These are phyloP conservation scores for Petrocephalus schoutedeni DNA, from an alignment of 2,797 vertebrate species.

Conservation along the genomic window DNA sequence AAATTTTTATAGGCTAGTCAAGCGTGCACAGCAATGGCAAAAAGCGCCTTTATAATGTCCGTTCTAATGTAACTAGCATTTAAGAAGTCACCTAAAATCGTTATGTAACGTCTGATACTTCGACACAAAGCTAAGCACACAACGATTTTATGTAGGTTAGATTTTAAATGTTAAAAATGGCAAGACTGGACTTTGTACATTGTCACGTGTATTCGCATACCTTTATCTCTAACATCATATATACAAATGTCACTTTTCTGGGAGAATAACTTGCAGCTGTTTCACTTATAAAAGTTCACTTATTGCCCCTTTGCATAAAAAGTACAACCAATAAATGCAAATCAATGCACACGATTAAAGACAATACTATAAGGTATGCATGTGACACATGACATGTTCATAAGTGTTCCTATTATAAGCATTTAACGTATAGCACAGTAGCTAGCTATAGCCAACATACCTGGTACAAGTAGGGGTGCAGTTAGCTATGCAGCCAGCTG, in stretches of 20 bases:
- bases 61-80: neutral
- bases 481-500: constrained; percentile 52
- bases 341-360: neutral
- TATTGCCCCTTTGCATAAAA: neutral
- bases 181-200: neutral
- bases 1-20: constrained; percentile 34
- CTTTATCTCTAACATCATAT: neutral
- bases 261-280: neutral
- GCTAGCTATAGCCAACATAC: constrained; percentile 55
- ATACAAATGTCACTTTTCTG: neutral
- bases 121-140: neutral
- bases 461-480: constrained; percentile 57
- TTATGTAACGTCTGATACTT: constrained; percentile 22
- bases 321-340: neutral
- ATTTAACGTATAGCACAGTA: constrained; percentile 32
- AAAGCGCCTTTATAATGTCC: neutral
- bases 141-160: constrained; percentile 5
- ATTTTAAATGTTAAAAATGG: neutral
- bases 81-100: neutral
- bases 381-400: constrained; percentile 6
- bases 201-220: neutral
- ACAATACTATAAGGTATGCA: neutral
- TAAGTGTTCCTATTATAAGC: neutral
- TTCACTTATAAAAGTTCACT: constrained; percentile 7
- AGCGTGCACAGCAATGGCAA: constrained; percentile 13